Evolutionary conservation across 2,113 vertebrate genomes (phyloP).

Genomic region (Silurus meridionalis): DNA sequence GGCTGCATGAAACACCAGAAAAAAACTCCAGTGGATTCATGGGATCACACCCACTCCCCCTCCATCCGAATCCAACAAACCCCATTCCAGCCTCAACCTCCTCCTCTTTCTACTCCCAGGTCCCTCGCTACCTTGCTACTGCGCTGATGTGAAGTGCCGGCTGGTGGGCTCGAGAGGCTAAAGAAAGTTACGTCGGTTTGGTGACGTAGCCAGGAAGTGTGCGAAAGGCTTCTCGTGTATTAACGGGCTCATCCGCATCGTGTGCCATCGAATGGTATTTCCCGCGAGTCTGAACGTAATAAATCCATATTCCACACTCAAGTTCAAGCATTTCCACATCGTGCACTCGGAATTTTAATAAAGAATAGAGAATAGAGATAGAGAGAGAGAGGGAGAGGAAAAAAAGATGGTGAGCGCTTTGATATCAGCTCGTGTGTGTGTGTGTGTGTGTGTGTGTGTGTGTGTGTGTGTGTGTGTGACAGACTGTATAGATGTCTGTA

Average conservation of each 20-base stretch:
- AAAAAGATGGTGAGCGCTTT: too few relatives aligned
- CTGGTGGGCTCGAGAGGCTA: slow-evolving; percentile 33
- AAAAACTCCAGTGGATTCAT: slow-evolving; percentile 41
- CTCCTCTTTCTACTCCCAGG: not conserved
- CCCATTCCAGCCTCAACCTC: too few relatives aligned
- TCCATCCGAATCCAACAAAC: not conserved
- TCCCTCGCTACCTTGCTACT: slow-evolving; percentile 19
- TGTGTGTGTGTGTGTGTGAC: not conserved
- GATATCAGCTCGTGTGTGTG: not conserved
- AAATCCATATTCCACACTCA: not conserved
- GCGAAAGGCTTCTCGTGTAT: not conserved
- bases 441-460: not conserved
- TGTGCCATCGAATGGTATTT: not conserved
- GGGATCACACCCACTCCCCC: slow-evolving; percentile 36
- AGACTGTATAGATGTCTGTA: slow-evolving; percentile 38
- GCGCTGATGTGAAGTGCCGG: slow-evolving; percentile 45
- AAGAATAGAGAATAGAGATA: not conserved
- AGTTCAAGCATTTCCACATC: not conserved
- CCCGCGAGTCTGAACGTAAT: not conserved
- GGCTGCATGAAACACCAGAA: slow-evolving; percentile 36
- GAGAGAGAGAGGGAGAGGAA: too few relatives aligned
- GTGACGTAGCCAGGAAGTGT: slow-evolving; percentile 7
- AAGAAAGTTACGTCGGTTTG: slow-evolving; percentile 39
- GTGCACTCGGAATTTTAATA: not conserved
- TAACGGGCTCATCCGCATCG: not conserved